These are phyloP conservation scores for Physella acuta DNA, from an alignment of 1,140 invertebrate species.

Conservation along the genomic window DNA sequence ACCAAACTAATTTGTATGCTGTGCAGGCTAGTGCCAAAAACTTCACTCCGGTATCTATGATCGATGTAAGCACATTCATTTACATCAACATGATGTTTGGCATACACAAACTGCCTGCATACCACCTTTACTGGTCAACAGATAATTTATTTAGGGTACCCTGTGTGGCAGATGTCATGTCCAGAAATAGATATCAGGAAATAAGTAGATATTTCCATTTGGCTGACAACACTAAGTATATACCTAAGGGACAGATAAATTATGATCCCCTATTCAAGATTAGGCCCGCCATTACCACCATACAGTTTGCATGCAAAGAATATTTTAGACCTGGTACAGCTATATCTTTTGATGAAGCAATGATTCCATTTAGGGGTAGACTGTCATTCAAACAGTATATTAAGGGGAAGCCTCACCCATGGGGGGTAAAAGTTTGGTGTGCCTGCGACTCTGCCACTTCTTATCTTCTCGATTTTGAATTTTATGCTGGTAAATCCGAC, in stretches of 20 bases:
- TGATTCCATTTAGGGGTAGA: conserved; percentile 59
- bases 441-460: conserved; percentile 27
- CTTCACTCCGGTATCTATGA: not conserved
- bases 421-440: conserved; percentile 58
- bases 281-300: conserved; percentile 27
- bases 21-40: not conserved
- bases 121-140: conserved; percentile 27
- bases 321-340: conserved; percentile 10
- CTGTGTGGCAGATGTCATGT: conserved; percentile 27
- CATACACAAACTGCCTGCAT: not conserved
- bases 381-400: conserved; percentile 59
- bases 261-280: conserved; percentile 37
- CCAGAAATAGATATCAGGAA: conserved; percentile 29
- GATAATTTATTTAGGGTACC: conserved; percentile 22
- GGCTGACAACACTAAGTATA: conserved; percentile 15
- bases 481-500: conserved; percentile 21
- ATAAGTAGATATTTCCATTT: conserved; percentile 35
- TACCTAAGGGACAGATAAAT: not conserved
- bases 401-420: conserved; percentile 58
- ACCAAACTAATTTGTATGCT: conserved; percentile 6
- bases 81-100: conserved; percentile 17
- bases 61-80: conserved; percentile 4
- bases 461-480: conserved; percentile 13
- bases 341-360: conserved; percentile 55
- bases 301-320: conserved; percentile 25